Conservation (phyloP, 2,888 invertebrate species). For the Melieria crassipennis region DNA sequence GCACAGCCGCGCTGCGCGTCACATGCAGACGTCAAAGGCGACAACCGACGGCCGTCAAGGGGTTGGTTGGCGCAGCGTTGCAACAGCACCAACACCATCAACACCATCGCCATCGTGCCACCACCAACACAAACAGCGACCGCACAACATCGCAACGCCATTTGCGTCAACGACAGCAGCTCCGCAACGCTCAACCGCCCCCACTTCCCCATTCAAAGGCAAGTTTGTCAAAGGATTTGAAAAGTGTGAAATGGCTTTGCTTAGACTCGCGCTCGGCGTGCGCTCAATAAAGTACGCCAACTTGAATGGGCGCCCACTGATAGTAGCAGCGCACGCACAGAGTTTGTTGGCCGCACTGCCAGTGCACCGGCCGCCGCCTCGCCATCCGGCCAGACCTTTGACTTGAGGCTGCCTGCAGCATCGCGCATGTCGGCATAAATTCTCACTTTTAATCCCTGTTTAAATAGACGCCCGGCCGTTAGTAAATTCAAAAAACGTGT, state of each 20-base stretch:
- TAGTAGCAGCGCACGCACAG: conserved; percentile 2
- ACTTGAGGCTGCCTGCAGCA: no score
- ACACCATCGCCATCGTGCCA: no score
- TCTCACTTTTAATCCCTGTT: conserved; percentile 32
- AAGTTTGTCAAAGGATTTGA: conserved; percentile 55
- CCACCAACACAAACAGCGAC: no score
- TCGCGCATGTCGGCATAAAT: conserved; percentile 26
- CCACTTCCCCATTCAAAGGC: conserved; percentile 7
- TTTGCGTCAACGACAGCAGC: neutral
- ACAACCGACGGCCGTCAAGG: no score
- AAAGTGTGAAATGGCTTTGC: conserved; percentile 54
- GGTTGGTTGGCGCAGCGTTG: conserved; percentile 9
- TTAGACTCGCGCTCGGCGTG: conserved; percentile 14
- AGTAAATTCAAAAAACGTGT: conserved; percentile 33
- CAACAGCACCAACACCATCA: conserved; percentile 21
- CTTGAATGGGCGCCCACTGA: conserved; percentile 12
- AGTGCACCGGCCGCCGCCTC: conserved; percentile 11
- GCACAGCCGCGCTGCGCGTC: no score
- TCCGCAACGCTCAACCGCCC: no score
- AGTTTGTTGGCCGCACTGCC: conserved; percentile 31
- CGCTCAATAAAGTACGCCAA: conserved; percentile 31
- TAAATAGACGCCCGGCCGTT: conserved; percentile 24
- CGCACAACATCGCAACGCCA: neutral
- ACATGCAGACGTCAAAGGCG: no score
- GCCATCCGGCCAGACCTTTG: no score